phyloP scores from a whole-genome alignment of 2,888 invertebrate genomes.

The Carcina quercana region DNA sequence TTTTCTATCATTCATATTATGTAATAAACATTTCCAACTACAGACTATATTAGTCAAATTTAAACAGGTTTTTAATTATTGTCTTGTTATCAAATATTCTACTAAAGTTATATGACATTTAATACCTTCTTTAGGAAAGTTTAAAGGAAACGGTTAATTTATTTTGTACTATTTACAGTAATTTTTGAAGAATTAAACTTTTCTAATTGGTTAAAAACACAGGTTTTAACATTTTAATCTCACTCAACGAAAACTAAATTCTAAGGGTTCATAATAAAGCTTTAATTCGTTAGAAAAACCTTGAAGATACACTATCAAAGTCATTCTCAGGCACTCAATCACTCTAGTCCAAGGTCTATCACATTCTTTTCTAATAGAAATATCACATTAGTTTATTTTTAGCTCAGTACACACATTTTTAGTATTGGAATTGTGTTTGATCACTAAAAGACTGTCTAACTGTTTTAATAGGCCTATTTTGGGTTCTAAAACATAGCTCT shows the following conservation, averaged over 20 bases:
- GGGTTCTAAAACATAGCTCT: slow-evolving; percentile 31
- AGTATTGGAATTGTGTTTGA: neutral
- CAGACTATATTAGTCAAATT: too few species aligned
- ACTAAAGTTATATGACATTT: too few species aligned
- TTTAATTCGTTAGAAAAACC: neutral
- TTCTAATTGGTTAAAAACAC: too few species aligned
- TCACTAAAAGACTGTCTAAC: slow-evolving; percentile 2
- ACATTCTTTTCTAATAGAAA: neutral
- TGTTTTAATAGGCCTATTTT: slow-evolving; percentile 13
- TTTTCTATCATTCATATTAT: too few species aligned
- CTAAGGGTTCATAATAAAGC: neutral
- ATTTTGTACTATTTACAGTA: neutral
- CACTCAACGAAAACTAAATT: neutral
- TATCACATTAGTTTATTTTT: slow-evolving; percentile 1
- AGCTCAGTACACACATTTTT: neutral
- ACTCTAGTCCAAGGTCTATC: slow-evolving; percentile 2
- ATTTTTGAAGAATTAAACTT: neutral
- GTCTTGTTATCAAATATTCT: too few species aligned
- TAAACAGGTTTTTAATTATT: too few species aligned
- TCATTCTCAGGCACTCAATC: slow-evolving; percentile 1
- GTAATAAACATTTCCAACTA: too few species aligned
- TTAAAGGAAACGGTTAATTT: too few species aligned
- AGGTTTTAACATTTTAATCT: too few species aligned
- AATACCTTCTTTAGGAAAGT: too few species aligned
- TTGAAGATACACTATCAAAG: neutral